These are phyloP conservation scores for Sebastes itinus DNA, from an alignment of 2,797 vertebrate genomes.

Conservation along the genomic window DNA sequence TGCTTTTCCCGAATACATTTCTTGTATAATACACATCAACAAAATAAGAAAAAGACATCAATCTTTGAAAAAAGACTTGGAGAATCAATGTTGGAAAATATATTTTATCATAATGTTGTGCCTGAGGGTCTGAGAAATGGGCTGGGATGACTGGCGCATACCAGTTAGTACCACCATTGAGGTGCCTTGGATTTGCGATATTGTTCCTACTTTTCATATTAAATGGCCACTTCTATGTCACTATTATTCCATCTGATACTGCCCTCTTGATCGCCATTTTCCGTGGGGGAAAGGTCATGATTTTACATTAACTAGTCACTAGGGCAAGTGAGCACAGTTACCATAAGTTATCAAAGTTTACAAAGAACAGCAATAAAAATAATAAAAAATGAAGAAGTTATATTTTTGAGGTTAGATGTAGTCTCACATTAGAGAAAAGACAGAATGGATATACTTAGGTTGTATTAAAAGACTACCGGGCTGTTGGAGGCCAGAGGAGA, in stretches of 20 bases:
- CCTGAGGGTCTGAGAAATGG: not conserved
- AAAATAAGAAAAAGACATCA: not conserved
- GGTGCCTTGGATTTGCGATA: not conserved
- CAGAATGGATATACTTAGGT: not conserved
- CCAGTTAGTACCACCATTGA: not conserved
- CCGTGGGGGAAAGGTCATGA: not conserved
- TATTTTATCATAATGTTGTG: not conserved
- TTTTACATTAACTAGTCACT: not conserved
- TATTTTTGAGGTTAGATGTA: not conserved
- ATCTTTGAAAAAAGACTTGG: not conserved
- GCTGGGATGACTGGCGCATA: not conserved
- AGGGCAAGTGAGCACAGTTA: not conserved
- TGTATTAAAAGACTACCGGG: not conserved
- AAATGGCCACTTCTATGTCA: not conserved
- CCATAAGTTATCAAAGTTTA: not conserved
- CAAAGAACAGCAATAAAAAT: not conserved
- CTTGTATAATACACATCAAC: not conserved
- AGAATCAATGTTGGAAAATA: not conserved
- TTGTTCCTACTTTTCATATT: not conserved
- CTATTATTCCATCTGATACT: not conserved
- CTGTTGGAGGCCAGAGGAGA: not conserved
- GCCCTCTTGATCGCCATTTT: not conserved
- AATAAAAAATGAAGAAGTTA: not conserved
- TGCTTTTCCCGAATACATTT: constrained; percentile 8
- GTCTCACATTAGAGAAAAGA: not conserved